Base-by-base conservation (phyloP, 2,888 invertebrate genomes). In the Nasonia oneida region DNA sequence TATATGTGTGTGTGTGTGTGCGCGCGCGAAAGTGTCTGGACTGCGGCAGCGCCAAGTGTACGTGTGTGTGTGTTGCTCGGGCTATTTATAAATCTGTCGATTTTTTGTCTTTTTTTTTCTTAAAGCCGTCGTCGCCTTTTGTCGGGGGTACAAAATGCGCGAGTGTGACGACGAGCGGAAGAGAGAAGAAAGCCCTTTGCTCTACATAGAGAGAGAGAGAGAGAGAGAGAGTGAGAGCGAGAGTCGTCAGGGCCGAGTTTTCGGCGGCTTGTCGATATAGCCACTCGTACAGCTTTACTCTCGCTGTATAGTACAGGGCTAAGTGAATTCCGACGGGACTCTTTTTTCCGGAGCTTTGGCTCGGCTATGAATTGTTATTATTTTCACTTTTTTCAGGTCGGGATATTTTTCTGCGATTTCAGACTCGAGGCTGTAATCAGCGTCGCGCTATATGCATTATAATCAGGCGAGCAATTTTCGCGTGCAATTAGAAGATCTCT, bases 21-120 rank as follows among this genome's bases (percentile, higher is more conserved):
- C 0, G 29, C 23, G 64, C 10, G 8, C 29, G 39, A 4, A 37
- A 37, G 29, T 74, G 74, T 6, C n/a, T 61, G 57, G 57, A 1
- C n/a, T 61, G 57, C 23, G 57, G 23, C n/a, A 5, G 57, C 23
- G 18, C 18, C 15, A 39, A 10, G 23, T 53, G n/a, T 23, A 10
- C 8, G 23, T 61, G 67, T 47, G 33, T 47, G 33, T 29, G 18
- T 47, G 23, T 29, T 39, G 75, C 75, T 84, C 75, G 79, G 14
- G 86, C 84, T 87, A 85, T 87, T 87, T 88, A 84, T 88, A 87
- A 87, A 83, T 37, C 50, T 71, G 78, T 79, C 83, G 80, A 83
- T 83, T 78, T 82, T 81, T 77, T 53, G 15, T 42, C 39, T 42
- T 64, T 42, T 61, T 61, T 29, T 50, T 75, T 67, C 73, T 57